Conservation (phyloP, 1,140 invertebrate genomes). For the Drosophila tristis region DNA sequence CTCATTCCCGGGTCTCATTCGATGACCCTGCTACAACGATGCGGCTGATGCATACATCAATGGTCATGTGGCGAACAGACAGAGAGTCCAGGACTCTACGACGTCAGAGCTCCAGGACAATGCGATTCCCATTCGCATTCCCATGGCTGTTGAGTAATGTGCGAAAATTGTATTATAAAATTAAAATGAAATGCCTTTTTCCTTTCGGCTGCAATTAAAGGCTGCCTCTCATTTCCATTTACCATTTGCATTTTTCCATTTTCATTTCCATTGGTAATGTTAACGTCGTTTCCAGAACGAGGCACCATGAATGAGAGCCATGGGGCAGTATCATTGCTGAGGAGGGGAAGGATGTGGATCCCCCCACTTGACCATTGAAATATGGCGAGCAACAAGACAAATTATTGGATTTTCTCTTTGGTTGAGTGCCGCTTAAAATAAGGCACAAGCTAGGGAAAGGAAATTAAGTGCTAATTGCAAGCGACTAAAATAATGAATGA, state of each 20-base stretch:
- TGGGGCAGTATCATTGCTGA: conserved; percentile 1
- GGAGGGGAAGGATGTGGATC: background rate
- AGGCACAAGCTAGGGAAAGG: conserved; percentile 53
- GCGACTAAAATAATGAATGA: conserved; percentile 32
- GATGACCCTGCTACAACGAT: too few relatives aligned
- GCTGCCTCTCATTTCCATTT: conserved; percentile 5
- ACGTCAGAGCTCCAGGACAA: background rate
- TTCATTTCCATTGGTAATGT: conserved; percentile 79
- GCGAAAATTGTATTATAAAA: conserved; percentile 67
- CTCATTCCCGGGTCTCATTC: too few relatives aligned
- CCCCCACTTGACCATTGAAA: conserved; percentile 49
- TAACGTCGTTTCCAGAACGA: conserved; percentile 35
- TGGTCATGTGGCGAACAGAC: too few relatives aligned
- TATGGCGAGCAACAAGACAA: conserved; percentile 65
- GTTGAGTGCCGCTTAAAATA: conserved; percentile 45
- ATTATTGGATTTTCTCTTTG: conserved; percentile 73
- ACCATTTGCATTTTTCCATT: conserved; percentile 22
- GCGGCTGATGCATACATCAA: too few relatives aligned
- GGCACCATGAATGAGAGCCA: background rate
- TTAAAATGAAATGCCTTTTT: conserved; percentile 56
- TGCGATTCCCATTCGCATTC: conserved; percentile 13
- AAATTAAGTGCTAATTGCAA: conserved; percentile 36
- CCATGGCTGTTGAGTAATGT: conserved; percentile 58
- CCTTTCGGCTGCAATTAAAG: conserved; percentile 57
- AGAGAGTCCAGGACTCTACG: background rate